Percentiles rank a stretch among this genome's conserved stretches.
These are phyloP conservation scores for Sarcophaga carnaria DNA, from an alignment of 2,888 invertebrate genomes.

Conservation along the genomic window DNA sequence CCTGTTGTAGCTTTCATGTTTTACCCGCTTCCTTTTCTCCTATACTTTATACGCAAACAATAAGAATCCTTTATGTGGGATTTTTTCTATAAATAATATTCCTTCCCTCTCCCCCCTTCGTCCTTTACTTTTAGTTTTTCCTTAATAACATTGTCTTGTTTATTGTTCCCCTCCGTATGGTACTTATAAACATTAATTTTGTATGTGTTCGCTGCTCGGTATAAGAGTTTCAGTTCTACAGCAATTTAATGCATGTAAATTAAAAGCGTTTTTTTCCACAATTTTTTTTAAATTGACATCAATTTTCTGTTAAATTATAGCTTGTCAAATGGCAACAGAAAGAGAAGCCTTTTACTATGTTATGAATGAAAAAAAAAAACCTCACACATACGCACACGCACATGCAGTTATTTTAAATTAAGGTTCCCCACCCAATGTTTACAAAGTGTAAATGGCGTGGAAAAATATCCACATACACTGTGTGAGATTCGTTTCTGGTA, in stretches of 20 bases:
- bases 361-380: too few relatives aligned
- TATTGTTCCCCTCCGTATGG: not conserved
- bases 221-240: not conserved
- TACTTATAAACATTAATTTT: slow-evolving; percentile 8
- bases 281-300: slow-evolving; percentile 37
- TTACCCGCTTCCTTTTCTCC: not conserved
- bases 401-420: not conserved
- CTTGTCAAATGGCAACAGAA: slow-evolving; percentile 1
- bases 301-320: slow-evolving; percentile 46
- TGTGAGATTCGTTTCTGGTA: not conserved
- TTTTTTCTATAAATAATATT: not conserved
- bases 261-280: not conserved
- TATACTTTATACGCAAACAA: not conserved
- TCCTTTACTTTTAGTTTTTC: not conserved
- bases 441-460: slow-evolving; percentile 22
- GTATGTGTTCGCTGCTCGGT: not conserved
- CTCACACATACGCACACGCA: not conserved
- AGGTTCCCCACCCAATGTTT: not conserved
- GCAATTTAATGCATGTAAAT: not conserved
- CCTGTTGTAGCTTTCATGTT: slow-evolving; percentile 8
- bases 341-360: not conserved
- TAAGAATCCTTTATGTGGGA: slow-evolving; percentile 5
- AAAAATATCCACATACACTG: not conserved
- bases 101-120: not conserved
- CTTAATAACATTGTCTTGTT: not conserved